phyloP scores from a whole-genome alignment of 2,797 vertebrate genomes.

The Phylloscopus collybita region DNA sequence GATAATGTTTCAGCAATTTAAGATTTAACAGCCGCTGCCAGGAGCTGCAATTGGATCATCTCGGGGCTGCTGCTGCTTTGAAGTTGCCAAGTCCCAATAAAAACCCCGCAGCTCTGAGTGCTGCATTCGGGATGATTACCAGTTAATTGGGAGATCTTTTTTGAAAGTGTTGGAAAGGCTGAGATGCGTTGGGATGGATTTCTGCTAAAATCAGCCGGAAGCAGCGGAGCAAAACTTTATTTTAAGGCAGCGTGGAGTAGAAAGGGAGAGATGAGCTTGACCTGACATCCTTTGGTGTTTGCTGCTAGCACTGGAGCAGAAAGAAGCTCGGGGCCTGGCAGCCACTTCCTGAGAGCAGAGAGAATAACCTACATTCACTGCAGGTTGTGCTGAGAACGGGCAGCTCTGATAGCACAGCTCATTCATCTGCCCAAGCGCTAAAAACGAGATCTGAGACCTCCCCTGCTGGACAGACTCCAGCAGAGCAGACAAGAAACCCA shows the following conservation, averaged over 20 bases:
- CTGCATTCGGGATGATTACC: not conserved
- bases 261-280: slow-evolving; percentile 51
- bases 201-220: not conserved
- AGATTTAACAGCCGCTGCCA: slow-evolving; percentile 54
- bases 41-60: slow-evolving; percentile 28
- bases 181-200: fast-evolving
- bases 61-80: slow-evolving; percentile 2
- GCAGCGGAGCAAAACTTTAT: not conserved
- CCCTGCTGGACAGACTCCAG: not conserved
- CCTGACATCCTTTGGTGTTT: slow-evolving; percentile 62
- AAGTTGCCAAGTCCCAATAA: slow-evolving; percentile 45
- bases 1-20: slow-evolving; percentile 49
- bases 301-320: slow-evolving; percentile 60
- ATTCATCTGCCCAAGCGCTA: not conserved
- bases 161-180: not conserved
- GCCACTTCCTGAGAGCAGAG: slow-evolving; percentile 64
- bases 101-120: not conserved
- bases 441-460: not conserved
- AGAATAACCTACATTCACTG: not conserved
- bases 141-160: not conserved
- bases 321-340: slow-evolving; percentile 46
- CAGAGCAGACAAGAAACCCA: not conserved
- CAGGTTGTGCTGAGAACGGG: not conserved
- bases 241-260: not conserved
- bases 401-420: not conserved